phyloP scores from a whole-genome alignment of 2,113 vertebrate genomes.

The Myrmecobius fasciatus region DNA sequence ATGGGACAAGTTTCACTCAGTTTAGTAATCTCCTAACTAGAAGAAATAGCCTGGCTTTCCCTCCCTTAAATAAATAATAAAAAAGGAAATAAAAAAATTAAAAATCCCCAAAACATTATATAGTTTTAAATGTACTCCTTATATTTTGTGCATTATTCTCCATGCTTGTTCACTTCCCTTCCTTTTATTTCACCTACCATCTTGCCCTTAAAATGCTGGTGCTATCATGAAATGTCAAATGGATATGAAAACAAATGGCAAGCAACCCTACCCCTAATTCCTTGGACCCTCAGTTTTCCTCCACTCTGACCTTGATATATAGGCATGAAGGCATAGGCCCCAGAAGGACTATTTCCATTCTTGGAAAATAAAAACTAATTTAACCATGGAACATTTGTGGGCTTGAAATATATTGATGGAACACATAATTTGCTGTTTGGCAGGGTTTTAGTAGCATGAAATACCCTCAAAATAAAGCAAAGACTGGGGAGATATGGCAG shows the following conservation, averaged over 20 bases:
- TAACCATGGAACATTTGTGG: background rate
- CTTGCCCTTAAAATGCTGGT: background rate
- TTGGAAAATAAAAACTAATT: background rate
- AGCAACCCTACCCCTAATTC: background rate
- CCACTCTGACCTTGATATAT: background rate
- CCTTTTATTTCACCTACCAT: background rate
- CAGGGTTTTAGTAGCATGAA: background rate
- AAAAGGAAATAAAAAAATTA: background rate
- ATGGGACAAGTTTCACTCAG: background rate
- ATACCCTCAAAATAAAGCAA: background rate
- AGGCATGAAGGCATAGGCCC: background rate
- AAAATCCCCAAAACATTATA: background rate
- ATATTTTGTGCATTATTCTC: background rate
- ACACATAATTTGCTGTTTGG: background rate
- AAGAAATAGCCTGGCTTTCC: background rate
- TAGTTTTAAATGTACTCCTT: background rate
- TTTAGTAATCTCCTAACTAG: background rate
- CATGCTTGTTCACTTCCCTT: background rate
- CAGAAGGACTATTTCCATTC: background rate
- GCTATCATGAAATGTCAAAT: background rate
- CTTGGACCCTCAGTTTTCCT: background rate
- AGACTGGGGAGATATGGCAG: background rate
- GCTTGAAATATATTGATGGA: background rate
- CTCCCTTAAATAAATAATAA: background rate
- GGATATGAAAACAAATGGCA: background rate